A percentile compares a stretch with the other conserved stretches of the same genome.
These are phyloP conservation scores for Plebejus melissa DNA, from an alignment of 2,888 invertebrate species.

Conservation along the genomic window DNA sequence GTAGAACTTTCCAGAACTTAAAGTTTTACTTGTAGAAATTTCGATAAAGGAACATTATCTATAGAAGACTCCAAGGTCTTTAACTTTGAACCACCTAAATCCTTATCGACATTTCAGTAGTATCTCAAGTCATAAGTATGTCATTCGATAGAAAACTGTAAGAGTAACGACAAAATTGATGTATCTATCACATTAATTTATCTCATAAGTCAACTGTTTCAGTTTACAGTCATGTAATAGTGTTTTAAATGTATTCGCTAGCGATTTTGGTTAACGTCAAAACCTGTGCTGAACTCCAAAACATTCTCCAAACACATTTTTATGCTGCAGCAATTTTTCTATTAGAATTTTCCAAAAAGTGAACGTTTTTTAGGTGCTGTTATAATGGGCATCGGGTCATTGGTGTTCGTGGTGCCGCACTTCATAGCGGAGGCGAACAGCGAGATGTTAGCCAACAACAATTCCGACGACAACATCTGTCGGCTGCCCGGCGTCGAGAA, in stretches of 20 bases:
- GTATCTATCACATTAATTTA: no score
- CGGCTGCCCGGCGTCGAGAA: slow-evolving; percentile 83
- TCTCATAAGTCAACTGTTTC: no score
- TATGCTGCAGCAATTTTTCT: no score
- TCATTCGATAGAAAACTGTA: no score
- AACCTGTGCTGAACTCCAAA: no score
- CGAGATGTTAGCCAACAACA: slow-evolving; percentile 83
- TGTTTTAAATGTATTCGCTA: no score
- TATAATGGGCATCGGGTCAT: slow-evolving; percentile 95
- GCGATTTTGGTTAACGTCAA: no score
- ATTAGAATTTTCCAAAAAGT: not conserved
- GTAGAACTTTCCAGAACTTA: not conserved
- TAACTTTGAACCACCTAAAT: no score
- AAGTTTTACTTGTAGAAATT: not conserved
- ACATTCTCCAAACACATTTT: not conserved
- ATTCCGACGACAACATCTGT: slow-evolving; percentile 89
- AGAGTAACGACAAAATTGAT: no score
- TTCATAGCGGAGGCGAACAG: slow-evolving; percentile 90
- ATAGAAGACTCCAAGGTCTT: no score
- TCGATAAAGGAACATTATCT: not conserved
- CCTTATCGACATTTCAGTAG: not conserved
- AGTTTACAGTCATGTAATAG: no score
- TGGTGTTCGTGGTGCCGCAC: slow-evolving; percentile 96
- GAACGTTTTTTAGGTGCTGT: slow-evolving; percentile 82
- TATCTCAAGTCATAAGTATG: not conserved